phyloP scores from a whole-genome alignment of 2,113 vertebrate genomes.

The Clupea harengus region DNA sequence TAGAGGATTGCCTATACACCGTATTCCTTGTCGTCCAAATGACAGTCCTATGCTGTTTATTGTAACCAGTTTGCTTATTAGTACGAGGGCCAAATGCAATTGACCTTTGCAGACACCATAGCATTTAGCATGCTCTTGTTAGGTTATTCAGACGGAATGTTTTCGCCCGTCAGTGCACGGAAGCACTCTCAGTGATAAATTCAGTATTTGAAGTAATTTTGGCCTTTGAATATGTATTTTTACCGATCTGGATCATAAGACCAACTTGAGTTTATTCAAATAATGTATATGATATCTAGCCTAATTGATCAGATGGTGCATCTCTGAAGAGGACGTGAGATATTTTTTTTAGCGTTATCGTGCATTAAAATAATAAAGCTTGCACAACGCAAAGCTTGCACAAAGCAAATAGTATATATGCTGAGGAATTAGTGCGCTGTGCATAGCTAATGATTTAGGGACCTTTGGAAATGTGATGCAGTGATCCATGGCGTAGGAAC shows the following conservation, averaged over 20 bases:
- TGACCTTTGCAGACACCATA: background rate
- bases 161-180: background rate
- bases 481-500: slow-evolving; percentile 71
- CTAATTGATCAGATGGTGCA: no score
- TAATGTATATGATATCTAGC: background rate
- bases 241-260: background rate
- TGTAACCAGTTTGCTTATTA: slow-evolving; percentile 6
- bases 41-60: background rate
- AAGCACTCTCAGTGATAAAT: background rate
- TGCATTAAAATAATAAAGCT: background rate
- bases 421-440: slow-evolving; percentile 70
- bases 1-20: background rate
- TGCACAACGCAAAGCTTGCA: background rate
- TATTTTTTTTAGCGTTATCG: background rate
- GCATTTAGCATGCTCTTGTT: background rate
- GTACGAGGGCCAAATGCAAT: background rate
- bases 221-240: background rate
- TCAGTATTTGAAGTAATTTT: background rate
- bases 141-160: background rate
- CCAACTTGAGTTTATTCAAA: background rate
- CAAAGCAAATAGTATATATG: slow-evolving; percentile 41
- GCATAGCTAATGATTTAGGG: slow-evolving; percentile 68
- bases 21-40: background rate
- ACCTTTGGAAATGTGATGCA: slow-evolving; percentile 65
- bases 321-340: background rate